phyloP scores from a whole-genome alignment of 2,113 vertebrate genomes.

The Thomomys bottae region DNA sequence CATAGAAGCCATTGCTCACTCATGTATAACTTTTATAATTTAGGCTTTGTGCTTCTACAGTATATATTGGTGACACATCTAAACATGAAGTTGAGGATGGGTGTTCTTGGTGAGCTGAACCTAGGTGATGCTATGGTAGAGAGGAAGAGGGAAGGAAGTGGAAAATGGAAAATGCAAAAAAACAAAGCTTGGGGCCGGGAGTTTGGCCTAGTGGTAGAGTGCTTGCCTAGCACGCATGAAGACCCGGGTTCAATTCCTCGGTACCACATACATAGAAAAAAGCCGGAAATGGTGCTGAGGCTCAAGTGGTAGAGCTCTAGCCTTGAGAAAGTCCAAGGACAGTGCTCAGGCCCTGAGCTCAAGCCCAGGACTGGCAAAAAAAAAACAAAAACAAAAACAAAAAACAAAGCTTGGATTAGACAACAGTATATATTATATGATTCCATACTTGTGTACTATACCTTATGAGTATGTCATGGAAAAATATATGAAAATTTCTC shows the following conservation, averaged over 20 bases:
- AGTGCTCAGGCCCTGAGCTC: no score
- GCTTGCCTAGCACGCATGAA: no score
- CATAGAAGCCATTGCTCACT: background rate
- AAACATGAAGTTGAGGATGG: background rate
- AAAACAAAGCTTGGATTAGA: background rate
- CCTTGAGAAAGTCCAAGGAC: no score
- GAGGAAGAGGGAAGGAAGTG: background rate
- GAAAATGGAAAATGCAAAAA: background rate
- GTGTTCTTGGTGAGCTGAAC: background rate
- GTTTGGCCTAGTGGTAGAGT: no score
- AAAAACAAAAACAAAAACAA: no score
- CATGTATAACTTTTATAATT: background rate
- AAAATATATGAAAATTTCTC: background rate
- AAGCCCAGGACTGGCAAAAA: no score
- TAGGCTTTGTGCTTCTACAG: background rate
- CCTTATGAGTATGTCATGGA: background rate
- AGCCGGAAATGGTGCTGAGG: no score
- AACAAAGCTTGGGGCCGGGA: no score
- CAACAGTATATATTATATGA: background rate
- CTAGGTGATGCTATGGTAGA: rapidly evolving
- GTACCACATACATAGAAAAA: no score
- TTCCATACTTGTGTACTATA: background rate
- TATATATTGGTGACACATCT: background rate
- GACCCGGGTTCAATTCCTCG: no score
- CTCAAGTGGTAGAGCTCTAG: no score